A percentile compares a stretch with the other conserved stretches of the same genome.
Evolutionary conservation across 2,797 vertebrate genomes (phyloP).

Genomic region (Phalanger gymnotis): DNA sequence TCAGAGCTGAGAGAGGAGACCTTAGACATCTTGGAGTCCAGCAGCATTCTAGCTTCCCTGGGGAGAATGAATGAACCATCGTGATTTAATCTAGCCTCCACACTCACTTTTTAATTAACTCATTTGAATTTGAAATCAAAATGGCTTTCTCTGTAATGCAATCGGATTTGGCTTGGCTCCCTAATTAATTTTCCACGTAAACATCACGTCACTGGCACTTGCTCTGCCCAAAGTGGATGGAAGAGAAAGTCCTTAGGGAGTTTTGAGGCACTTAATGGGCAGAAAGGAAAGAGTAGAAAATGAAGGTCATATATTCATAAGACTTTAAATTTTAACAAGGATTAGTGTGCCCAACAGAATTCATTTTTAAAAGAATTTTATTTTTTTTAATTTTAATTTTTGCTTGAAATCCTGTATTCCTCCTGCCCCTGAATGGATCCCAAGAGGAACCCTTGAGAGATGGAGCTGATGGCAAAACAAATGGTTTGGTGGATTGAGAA

Average conservation of each 20-base stretch:
- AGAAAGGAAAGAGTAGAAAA: constrained; percentile 11
- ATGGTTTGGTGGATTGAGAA: background rate
- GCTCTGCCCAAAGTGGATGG: background rate
- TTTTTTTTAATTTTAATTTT: background rate
- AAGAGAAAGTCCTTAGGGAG: constrained; percentile 1
- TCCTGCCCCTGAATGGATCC: background rate
- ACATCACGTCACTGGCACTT: background rate
- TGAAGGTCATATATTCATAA: background rate
- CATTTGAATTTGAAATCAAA: constrained; percentile 20
- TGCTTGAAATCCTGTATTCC: background rate
- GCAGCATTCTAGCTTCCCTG: background rate
- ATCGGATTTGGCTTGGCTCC: background rate
- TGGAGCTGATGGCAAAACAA: background rate
- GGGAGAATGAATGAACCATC: background rate
- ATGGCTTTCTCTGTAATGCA: constrained; percentile 15
- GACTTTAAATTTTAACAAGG: constrained; percentile 23
- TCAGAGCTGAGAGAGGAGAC: background rate
- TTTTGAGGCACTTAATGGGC: constrained; percentile 16
- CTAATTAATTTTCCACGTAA: constrained; percentile 1
- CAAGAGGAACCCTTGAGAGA: background rate
- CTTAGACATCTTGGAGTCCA: background rate
- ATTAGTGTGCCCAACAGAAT: background rate
- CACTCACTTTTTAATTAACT: constrained; percentile 22
- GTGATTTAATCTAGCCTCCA: background rate
- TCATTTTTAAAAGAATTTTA: background rate